Conservation (phyloP, 1,140 invertebrate species). For the Aphaenogaster rudis region DNA sequence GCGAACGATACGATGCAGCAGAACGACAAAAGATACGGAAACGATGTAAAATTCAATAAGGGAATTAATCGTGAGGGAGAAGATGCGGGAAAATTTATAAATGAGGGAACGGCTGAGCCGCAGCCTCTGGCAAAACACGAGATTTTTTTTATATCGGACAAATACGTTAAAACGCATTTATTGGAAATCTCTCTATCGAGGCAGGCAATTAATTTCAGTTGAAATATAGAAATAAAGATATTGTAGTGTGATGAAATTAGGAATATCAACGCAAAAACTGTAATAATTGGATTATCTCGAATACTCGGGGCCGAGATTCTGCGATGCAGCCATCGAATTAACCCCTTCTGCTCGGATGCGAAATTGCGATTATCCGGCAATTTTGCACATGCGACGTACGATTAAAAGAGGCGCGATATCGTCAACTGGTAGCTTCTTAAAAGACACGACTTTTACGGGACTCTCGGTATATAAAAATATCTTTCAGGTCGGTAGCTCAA, state of each 20-base stretch:
- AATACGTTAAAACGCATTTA: neutral
- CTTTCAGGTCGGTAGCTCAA: constrained; percentile 39
- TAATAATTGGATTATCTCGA: constrained; percentile 33
- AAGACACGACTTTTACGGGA: neutral
- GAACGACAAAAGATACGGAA: neutral
- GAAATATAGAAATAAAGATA: constrained; percentile 30
- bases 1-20: neutral
- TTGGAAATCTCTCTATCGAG: neutral
- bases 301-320: constrained; percentile 21
- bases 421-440: neutral
- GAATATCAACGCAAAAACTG: neutral
- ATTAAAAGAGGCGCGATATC: neutral
- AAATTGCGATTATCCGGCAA: neutral
- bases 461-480: constrained; percentile 28
- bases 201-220: neutral
- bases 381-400: neutral
- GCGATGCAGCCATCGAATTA: constrained; percentile 19
- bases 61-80: neutral
- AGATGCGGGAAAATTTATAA: constrained; percentile 9
- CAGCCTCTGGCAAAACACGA: neutral
- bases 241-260: neutral
- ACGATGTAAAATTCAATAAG: neutral
- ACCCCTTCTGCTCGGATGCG: constrained; percentile 41
- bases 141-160: constrained; percentile 1
- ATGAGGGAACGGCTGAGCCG: neutral